phyloP scores from a whole-genome alignment of 2,113 vertebrate genomes.

The Malurus alboscapulatus region DNA sequence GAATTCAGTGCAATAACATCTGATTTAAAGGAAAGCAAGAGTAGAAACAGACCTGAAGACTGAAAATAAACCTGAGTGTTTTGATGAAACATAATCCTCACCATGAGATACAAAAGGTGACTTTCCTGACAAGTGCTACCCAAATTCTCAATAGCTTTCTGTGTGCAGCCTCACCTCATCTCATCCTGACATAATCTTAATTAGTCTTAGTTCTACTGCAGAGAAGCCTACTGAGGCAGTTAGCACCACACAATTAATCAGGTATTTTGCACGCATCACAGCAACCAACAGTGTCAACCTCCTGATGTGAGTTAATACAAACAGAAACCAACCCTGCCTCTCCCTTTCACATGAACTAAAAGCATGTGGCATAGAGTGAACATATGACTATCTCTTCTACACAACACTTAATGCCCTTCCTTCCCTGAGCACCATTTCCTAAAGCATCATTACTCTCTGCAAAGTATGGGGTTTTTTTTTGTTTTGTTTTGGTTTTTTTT shows the following conservation, averaged over 20 bases:
- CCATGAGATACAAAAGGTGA: constrained; percentile 3
- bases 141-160: constrained; percentile 54
- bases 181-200: constrained; percentile 74
- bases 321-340: constrained; percentile 22
- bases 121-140: constrained; percentile 24
- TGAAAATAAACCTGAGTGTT: constrained; percentile 8
- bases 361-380: background rate
- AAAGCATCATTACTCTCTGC: background rate
- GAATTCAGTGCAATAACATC: background rate
- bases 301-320: constrained; percentile 55
- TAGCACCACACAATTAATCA: constrained; percentile 77
- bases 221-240: constrained; percentile 70
- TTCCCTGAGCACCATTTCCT: background rate
- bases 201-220: constrained; percentile 71
- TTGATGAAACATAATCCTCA: constrained; percentile 2
- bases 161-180: constrained; percentile 52
- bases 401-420: background rate
- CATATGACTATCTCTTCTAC: background rate
- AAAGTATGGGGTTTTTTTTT: background rate
- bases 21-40: background rate
- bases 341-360: background rate
- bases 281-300: constrained; percentile 53
- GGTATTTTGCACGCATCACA: constrained; percentile 63
- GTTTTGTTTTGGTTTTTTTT: too few species aligned
- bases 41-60: background rate